Percentiles rank a stretch among this genome's conserved stretches.
Evolutionary conservation across 2,888 invertebrate genomes (phyloP).

Genomic region (Eucera pruinosa): DNA sequence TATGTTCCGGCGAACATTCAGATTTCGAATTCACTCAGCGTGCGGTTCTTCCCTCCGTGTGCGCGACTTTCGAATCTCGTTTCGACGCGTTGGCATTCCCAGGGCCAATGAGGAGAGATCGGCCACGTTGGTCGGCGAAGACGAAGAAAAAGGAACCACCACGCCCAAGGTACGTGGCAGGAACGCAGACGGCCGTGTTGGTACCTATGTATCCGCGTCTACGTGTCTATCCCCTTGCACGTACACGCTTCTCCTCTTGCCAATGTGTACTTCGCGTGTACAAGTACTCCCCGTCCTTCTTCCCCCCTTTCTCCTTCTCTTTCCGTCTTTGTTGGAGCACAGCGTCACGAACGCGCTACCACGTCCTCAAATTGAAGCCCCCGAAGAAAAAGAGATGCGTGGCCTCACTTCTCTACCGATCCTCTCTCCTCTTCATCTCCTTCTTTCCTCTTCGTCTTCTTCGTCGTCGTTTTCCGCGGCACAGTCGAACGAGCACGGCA

Average conservation of each 20-base stretch:
- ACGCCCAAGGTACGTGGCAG: slow-evolving; percentile 80
- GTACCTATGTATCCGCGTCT: slow-evolving; percentile 58
- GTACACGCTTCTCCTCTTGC: slow-evolving; percentile 19
- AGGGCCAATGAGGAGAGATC: slow-evolving; percentile 75
- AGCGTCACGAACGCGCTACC: slow-evolving; percentile 73
- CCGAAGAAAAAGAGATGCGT: slow-evolving; percentile 75
- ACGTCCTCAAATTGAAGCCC: slow-evolving; percentile 75
- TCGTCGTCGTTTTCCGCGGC: slow-evolving; percentile 30
- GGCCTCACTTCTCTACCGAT: slow-evolving; percentile 64
- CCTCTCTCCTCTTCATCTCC: slow-evolving; percentile 11
- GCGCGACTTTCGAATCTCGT: slow-evolving; percentile 75
- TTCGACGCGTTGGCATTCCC: slow-evolving; percentile 74
- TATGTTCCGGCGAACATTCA: slow-evolving; percentile 5
- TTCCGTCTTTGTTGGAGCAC: slow-evolving; percentile 39
- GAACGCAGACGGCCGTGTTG: slow-evolving; percentile 69
- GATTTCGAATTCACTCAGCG: slow-evolving; percentile 70
- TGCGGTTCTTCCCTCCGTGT: slow-evolving; percentile 61
- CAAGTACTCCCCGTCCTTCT: slow-evolving; percentile 55
- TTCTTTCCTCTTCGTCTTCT: background rate
- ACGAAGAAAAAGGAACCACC: slow-evolving; percentile 77
- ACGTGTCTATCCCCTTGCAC: slow-evolving; percentile 52
- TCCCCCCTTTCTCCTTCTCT: slow-evolving; percentile 12
- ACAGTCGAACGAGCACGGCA: slow-evolving; percentile 37
- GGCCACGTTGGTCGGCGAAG: slow-evolving; percentile 68
- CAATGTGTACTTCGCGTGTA: slow-evolving; percentile 65